phyloP scores from a whole-genome alignment of 1,140 invertebrate species.

The Pseudomyrmex pallidus region DNA sequence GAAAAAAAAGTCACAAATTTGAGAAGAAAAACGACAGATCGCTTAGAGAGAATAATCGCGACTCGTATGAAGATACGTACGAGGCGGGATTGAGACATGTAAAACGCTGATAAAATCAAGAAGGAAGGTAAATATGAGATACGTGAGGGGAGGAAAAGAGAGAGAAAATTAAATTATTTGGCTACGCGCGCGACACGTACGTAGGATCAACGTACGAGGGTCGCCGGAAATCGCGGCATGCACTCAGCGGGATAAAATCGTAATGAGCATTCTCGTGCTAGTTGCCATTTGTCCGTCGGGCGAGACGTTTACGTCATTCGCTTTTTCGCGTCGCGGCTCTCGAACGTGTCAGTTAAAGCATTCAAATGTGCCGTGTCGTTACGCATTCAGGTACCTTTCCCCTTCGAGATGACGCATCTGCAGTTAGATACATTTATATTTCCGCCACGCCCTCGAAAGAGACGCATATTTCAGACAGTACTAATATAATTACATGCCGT shows the following conservation, averaged over 20 bases:
- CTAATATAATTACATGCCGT: constrained; percentile 39
- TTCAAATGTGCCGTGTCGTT: constrained; percentile 52
- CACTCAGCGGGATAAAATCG: constrained; percentile 46
- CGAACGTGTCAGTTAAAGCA: constrained; percentile 58
- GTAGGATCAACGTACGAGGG: neutral
- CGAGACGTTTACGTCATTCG: constrained; percentile 46
- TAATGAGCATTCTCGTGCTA: constrained; percentile 38
- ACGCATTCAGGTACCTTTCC: constrained; percentile 42
- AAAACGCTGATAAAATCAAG: neutral
- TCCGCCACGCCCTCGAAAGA: constrained; percentile 23
- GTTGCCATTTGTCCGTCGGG: constrained; percentile 16
- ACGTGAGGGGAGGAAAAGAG: neutral
- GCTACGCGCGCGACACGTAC: neutral
- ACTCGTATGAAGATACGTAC: neutral
- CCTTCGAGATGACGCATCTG: constrained; percentile 12
- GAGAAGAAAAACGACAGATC: neutral
- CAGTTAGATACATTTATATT: constrained; percentile 46
- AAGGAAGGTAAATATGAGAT: neutral
- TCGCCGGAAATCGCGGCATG: constrained; percentile 40
- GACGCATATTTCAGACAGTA: neutral
- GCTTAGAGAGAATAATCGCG: neutral
- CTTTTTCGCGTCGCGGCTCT: constrained; percentile 45
- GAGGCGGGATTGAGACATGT: neutral
- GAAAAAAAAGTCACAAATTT: neutral
- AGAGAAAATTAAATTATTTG: constrained; percentile 39